A percentile compares a stretch with the other conserved stretches of the same genome.
Conservation (phyloP, 1,140 invertebrate species). For the Arion vulgaris region DNA sequence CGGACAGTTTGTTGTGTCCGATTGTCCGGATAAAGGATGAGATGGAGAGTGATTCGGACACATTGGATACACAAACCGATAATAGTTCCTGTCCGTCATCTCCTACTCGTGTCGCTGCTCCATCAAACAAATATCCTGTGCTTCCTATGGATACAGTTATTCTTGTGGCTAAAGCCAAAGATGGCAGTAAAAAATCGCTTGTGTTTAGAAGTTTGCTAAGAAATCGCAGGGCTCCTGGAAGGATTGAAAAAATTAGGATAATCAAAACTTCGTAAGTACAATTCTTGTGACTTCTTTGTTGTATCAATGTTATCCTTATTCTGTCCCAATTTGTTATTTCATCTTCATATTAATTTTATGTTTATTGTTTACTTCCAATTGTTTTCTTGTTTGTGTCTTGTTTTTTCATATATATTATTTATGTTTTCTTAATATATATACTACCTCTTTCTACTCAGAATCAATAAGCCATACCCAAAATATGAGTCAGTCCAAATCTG, state of each 20-base stretch:
- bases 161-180: slow-evolving; percentile 21
- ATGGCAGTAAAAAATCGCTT: slow-evolving; percentile 30
- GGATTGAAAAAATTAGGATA: slow-evolving; percentile 33
- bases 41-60: not conserved
- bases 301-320: too few species aligned
- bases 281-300: too few species aligned
- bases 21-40: slow-evolving; percentile 9
- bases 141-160: slow-evolving; percentile 36
- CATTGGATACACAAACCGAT: slow-evolving; percentile 3
- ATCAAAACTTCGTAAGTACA: slow-evolving; percentile 37
- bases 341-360: too few species aligned
- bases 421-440: too few species aligned
- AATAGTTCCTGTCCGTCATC: not conserved
- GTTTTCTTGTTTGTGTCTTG: too few species aligned
- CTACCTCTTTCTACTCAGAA: too few species aligned
- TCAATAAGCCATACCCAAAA: too few species aligned
- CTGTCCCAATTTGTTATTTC: too few species aligned
- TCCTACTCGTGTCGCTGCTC: not conserved
- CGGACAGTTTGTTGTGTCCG: slow-evolving; percentile 8
- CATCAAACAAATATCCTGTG: not conserved
- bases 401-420: too few species aligned
- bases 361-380: too few species aligned
- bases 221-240: slow-evolving; percentile 1
- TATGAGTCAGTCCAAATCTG: too few species aligned
- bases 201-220: slow-evolving; percentile 28